Base-by-base conservation (phyloP, 2,888 invertebrate species). In the Chelonus formosanus region DNA sequence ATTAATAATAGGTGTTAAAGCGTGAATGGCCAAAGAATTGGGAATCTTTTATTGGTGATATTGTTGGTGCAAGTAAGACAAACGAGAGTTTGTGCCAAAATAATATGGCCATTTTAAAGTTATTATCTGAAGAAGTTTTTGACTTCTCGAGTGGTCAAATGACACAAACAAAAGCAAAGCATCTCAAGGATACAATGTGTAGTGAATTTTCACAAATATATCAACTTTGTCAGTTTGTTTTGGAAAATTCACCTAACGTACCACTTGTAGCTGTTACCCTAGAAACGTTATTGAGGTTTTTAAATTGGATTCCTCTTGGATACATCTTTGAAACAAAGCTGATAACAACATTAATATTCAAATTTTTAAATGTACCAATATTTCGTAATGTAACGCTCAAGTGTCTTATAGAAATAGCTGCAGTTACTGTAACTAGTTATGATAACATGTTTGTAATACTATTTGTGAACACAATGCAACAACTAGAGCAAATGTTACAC, bases 1-100 rank as follows among this genome's bases (percentile, higher is more conserved):
- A 10, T 20, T 36, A 36, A 56, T 40, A 47, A 36, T 74, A 91
- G 90, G 98, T 99, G 73, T 88, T 99, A 80, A 99, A 99, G 85
- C 90, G 98, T 79, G 99, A 99, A 85, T 99, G 99, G 99, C 99
- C 99, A 65, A 96, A 96, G 83, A 98, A 99, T 84, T 99, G 99
- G 99, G 97, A 98, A 79, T 93, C 96, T 36, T 99, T 99, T 85
- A 98, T 99, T 77, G 92, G 95, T 80, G 99, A 99, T 84, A 99
- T 99, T 83, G 98, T 99, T 67, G 99, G 98, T 68, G 97, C 99
- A 55, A 97, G 97, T 78, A 97, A 97, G 88, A 98, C 98, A 35
- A 98, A 98, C 84, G 99, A 99, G 85, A 95, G 96, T 78, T 89
- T 99, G 57, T 99, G 99, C 87, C 98, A 98, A 86, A 99, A 99